Evolutionary conservation across 2,797 vertebrate species (phyloP).

Genomic region (Loris lydekkerianus): DNA sequence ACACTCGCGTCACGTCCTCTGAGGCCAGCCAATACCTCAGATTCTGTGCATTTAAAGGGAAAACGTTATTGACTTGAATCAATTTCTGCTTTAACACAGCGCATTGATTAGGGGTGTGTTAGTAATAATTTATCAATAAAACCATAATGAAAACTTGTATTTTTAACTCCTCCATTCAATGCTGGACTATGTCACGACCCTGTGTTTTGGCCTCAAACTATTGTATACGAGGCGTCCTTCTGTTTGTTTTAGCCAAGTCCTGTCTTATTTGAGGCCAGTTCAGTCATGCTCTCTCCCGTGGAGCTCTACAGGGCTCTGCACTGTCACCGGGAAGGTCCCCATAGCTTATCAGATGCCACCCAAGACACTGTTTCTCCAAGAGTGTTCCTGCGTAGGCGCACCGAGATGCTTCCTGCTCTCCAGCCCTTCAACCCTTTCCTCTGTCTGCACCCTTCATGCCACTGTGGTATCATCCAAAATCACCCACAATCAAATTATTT

Average conservation of each 20-base stretch:
- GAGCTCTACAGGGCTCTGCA: fast-evolving
- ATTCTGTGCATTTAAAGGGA: background rate
- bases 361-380: background rate
- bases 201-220: background rate
- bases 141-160: background rate
- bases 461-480: too few species aligned
- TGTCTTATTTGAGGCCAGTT: background rate
- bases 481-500: background rate
- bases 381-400: background rate
- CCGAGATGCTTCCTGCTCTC: fast-evolving
- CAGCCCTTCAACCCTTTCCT: fast-evolving
- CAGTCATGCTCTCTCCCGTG: fast-evolving
- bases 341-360: fast-evolving
- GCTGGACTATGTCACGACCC: fast-evolving
- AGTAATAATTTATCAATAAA: background rate
- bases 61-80: background rate
- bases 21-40: background rate
- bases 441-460: too few species aligned
- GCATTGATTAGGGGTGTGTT: background rate
- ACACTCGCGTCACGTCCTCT: background rate
- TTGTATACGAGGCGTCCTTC: fast-evolving
- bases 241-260: background rate
- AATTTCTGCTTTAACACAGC: background rate
- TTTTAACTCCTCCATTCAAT: constrained; percentile 36
- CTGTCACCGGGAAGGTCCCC: too few species aligned